Base-by-base conservation (phyloP, 2,113 vertebrate genomes). In the Lates calcarifer region DNA sequence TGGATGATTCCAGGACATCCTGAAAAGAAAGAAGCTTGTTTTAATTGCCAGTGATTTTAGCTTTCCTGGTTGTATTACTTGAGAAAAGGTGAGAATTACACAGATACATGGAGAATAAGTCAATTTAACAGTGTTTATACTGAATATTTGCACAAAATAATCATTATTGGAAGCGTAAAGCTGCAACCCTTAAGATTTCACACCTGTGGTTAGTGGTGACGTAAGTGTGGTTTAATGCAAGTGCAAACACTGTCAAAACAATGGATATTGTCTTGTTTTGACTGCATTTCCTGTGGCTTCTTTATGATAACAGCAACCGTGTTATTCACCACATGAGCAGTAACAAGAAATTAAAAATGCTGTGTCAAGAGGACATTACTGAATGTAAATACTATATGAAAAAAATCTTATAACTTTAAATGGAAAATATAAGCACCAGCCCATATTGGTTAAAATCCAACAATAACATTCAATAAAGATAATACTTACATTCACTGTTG, bases 1-100 rank as follows among this genome's bases (percentile, higher is more conserved):
- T 81, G 69, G 96, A 92, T 22, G 94, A 94, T 1, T 41, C 69
- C n/a, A 97, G 83, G 55, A 97, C 62, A 22, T 95, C 5, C 98
- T 99, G 89, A 18, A 95, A 94, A 18, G 39, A 45, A 65, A 81
- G 87, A 12, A 67, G n/a, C 49, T n/a, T 51, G 8, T 41, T 64
- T 81, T 20, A 66, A 29, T 47, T 49, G 2, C 0, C 17, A 31
- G 45, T 73, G 5, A 41, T 11, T 79, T 20, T n/a, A 66, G 9
- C 14, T 3, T 47, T 18, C 43, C 11, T 62, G 18, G 5, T 33
- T 26, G 3, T 69, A 29, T 51, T 60, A 4, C 17, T 60, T 51
- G 47, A 29, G 5, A 39, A 51, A 60, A 15, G 15, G 35, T 33
- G n/a, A 12, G 45, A 12, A 1, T 24, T 22, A 47, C 5, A 31